These are phyloP conservation scores for Xiphophorus hellerii DNA, from an alignment of 2,113 vertebrate genomes.

Conservation along the genomic window DNA sequence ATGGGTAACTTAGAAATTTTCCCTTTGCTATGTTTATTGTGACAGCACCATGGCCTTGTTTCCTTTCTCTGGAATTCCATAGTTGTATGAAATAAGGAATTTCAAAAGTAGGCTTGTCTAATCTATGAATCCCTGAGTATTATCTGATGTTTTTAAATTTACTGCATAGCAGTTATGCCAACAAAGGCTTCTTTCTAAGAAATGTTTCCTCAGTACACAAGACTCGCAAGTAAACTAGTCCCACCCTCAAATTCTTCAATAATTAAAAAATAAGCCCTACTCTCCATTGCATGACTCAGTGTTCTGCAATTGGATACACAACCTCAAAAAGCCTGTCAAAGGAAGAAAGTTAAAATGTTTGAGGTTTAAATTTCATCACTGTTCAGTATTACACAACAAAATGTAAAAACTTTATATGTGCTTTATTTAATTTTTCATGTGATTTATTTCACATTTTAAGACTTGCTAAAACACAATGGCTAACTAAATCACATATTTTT, in stretches of 20 bases:
- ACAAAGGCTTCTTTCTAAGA: slow-evolving; percentile 66
- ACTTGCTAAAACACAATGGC: neutral
- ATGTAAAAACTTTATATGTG: neutral
- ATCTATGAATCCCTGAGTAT: slow-evolving; percentile 61
- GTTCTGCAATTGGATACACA: slow-evolving; percentile 40
- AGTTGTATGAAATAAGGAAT: slow-evolving; percentile 48
- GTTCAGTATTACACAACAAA: slow-evolving; percentile 10
- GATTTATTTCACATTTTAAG: neutral
- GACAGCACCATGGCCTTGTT: slow-evolving; percentile 26
- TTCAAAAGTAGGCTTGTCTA: slow-evolving; percentile 64
- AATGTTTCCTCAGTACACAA: slow-evolving; percentile 72
- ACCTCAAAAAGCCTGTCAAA: slow-evolving; percentile 27
- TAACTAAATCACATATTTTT: too few relatives aligned
- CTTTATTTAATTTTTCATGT: neutral
- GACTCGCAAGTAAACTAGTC: slow-evolving; percentile 75
- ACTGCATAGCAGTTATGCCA: slow-evolving; percentile 66
- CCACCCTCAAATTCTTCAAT: slow-evolving; percentile 74
- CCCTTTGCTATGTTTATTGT: slow-evolving; percentile 51
- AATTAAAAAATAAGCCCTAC: slow-evolving; percentile 77
- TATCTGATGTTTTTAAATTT: slow-evolving; percentile 73
- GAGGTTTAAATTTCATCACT: slow-evolving; percentile 18
- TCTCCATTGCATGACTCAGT: slow-evolving; percentile 52
- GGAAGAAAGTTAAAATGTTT: slow-evolving; percentile 19
- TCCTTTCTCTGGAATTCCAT: slow-evolving; percentile 45
- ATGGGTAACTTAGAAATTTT: slow-evolving; percentile 28